Percentiles rank a stretch among this genome's conserved stretches.
Evolutionary conservation across 1,140 invertebrate species (phyloP).

Genomic region (Diachasma alloeum): DNA sequence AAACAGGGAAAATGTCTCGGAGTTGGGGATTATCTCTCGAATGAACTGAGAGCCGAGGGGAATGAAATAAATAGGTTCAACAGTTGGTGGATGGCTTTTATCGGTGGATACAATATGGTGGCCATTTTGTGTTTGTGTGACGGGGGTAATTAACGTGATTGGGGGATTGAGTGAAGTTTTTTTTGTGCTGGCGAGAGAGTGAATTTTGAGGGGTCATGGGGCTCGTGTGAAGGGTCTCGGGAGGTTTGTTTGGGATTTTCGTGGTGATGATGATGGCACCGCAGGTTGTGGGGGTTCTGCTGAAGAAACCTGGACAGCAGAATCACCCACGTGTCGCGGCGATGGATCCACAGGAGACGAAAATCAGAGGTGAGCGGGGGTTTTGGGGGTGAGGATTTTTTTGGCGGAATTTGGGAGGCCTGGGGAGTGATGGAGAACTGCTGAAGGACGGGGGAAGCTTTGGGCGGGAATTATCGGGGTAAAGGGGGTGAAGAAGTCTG

Average conservation of each 20-base stretch:
- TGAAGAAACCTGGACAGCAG: constrained; percentile 59
- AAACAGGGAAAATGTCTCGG: background rate
- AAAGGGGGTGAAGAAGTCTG: too few species aligned
- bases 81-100: background rate
- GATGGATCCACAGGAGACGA: constrained; percentile 58
- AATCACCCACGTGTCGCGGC: constrained; percentile 47
- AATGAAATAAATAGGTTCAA: background rate
- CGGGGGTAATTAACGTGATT: background rate
- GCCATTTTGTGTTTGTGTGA: background rate
- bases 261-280: constrained; percentile 59
- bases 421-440: too few species aligned
- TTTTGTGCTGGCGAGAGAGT: background rate
- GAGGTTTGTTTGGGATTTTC: background rate
- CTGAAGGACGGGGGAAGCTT: too few species aligned
- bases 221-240: background rate
- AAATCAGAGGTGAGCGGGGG: constrained; percentile 53
- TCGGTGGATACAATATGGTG: background rate
- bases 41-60: background rate
- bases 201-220: background rate
- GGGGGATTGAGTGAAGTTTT: background rate
- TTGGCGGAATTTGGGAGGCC: too few species aligned
- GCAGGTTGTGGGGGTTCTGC: constrained; percentile 59
- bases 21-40: background rate
- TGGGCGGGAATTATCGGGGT: constrained; percentile 17
- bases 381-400: background rate